Evolutionary conservation across 2,113 vertebrate genomes (phyloP), one percentile per base, ranked within the genome.

Genomic region (Stercorarius parasiticus): DNA sequence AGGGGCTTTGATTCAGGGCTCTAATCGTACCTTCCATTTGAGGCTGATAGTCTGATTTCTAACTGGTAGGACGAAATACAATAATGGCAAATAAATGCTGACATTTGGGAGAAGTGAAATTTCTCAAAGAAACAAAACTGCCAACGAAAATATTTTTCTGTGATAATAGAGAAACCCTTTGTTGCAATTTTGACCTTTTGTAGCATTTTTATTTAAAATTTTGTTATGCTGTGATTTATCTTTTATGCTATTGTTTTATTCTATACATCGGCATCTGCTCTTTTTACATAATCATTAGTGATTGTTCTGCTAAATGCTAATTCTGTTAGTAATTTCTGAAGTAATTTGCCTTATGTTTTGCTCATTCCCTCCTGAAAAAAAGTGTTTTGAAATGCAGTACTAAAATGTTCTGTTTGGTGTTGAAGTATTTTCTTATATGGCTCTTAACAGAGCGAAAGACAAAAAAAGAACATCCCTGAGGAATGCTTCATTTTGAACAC

Each of bases 401-500:
- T 85, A 64, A 87, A 93, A 82, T 38, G 34, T 52, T 88, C 43
- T 86, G 55, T 32, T 59, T 69, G 23, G 14, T 79, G 64, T 47
- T 87, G 43, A 61, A 91, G 21, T 65, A 52, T 61, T 96, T 93
- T 67, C 74, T 96, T 94, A 42, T 53, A 82, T 6, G 43, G 30
- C 27, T 85, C 61, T 86, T 72, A 87, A 43, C 40, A 84, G 81
- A 89, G 61, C 18, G 78, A 79, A 92, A 95, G 73, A 64, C 34
- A 70, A 74, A 87, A 38, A 66, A 58, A 66, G 15, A 88, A 87
- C 58, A 92, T 73, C 78, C 65, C 86, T 16, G 36, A 69, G 91
- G 94, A 96, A 92, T 93, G 93, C 74, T 94, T 95, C 52, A 86
- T 96, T 95, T 97, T 70, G 61, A 97, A 71, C 61, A 84, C 65